Base-by-base conservation (phyloP, 2,888 invertebrate species). In the Andrena hattorfiana region DNA sequence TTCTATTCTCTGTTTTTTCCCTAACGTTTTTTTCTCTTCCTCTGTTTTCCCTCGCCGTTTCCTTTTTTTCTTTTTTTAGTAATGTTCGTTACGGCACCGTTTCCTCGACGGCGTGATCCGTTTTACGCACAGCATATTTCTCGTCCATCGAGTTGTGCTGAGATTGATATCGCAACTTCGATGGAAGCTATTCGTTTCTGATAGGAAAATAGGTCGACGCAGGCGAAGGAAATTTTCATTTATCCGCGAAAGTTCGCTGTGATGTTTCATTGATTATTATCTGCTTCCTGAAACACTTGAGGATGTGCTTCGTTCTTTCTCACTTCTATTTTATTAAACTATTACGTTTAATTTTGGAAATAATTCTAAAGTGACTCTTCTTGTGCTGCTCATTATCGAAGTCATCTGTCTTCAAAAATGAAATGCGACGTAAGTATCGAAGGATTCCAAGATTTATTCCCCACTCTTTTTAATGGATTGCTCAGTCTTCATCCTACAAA, bases 151-250 rank as follows among this genome's bases (percentile, higher is more conserved):
- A 60, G 49, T 10, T 35, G 49, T 26, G 59, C 30, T 10, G 66
- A 54, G 67, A 78, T 78, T 74, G 74, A 78, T 74, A 74, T 68
- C 49, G 77, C 67, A 67, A 78, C 77, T 73, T 74, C 49, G 66
- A 60, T 60, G 60, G 54, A 59, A 56, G 48, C 30, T 28, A 32
- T 59, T 54, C 60, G 60, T 73, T 49, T 67, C 74, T 42, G 28
- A 60, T 20, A 16, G 30, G 60, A 73, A 76, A 78, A 62, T 74
- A 51, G 59, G 42, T 54, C 51, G 60, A 2, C 72, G 32, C 16
- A 16, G 28, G 48, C 30, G 70, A 70, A 56, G 54, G 64, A 74
- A 54, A 67, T 74, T 49, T 78, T 74, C 77, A 78, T 78, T 62
- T 68, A 30, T 62, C 48, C 51, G 51, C n/a, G n/a, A 23, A 60